Base-by-base conservation (phyloP, 1,140 invertebrate species). In the Eumaeus atala region DNA sequence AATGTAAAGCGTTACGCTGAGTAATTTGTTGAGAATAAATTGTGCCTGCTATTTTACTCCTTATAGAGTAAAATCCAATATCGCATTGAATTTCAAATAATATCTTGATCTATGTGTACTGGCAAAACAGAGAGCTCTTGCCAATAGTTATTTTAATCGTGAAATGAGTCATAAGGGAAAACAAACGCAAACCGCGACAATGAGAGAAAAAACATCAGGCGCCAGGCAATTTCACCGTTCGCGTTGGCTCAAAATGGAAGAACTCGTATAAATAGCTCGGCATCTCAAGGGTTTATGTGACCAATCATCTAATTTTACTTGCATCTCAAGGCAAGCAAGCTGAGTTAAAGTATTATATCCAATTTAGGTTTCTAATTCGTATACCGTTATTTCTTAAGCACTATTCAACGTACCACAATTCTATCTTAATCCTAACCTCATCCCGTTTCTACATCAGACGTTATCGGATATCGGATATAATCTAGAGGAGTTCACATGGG, bases 231-330 rank as follows among this genome's bases (percentile, higher is more conserved):
- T 83, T 81, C 64, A 69, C 67, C 64, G 61, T n/a, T n/a, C 66
- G 70, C 63, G 68, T 61, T 66, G 58, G 63, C 58, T 68, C 70
- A 71, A 81, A 81, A 84, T 76, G 74, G 69, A 81, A 75, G 74
- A 81, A 71, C 66, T 52, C 55, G 58, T 71, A 72, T 77, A 82
- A 82, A 82, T 83, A 83, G 73, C 61, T 61, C 17, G 40, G 58
- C 63, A 60, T 58, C 59, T 56, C 48, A 55, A 65, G 60, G 66
- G 60, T 59, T 51, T 61, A 67, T 66, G 76, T 82, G 78, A 79
- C 71, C 73, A 82, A 79, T 79, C 69, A 70, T 77, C 77, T 84
- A 82, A 82, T 74, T 80, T 78, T 76, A 70, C 40, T 40, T 40
- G 38, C 16, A 16, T 28, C 14, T 44, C 16, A 18, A 9, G 40